These are phyloP conservation scores for Acropternis orthonyx DNA, from an alignment of 2,797 vertebrate species.

Conservation along the genomic window DNA sequence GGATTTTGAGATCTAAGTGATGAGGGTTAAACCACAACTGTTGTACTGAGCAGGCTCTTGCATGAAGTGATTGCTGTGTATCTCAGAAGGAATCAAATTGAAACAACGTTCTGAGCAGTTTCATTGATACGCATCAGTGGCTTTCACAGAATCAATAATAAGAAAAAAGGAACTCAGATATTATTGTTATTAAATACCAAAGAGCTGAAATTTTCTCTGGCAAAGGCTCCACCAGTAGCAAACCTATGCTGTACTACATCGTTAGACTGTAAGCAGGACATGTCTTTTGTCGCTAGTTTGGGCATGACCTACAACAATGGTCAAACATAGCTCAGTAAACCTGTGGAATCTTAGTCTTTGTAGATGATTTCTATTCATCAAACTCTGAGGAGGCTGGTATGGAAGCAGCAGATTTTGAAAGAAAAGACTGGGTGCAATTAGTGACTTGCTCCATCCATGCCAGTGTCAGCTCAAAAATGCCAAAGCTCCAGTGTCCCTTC, in stretches of 20 bases:
- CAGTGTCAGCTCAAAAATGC: background rate
- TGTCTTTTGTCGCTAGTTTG: background rate
- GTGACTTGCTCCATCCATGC: background rate
- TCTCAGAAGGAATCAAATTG: background rate
- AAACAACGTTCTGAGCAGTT: background rate
- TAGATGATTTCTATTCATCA: background rate
- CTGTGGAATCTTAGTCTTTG: background rate
- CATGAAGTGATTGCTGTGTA: background rate
- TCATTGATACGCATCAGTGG: background rate
- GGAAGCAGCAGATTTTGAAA: background rate
- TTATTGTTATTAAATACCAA: background rate
- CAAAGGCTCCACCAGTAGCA: background rate
- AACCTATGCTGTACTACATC: background rate
- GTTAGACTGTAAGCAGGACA: background rate
- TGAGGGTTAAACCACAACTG: background rate
- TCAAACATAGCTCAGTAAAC: background rate
- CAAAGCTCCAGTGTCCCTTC: accelerated
- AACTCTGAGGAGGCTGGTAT: background rate
- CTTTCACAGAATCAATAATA: background rate
- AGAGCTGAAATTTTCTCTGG: background rate
- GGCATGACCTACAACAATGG: background rate
- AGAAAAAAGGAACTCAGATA: background rate
- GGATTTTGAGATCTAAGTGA: background rate
- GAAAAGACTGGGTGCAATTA: background rate
- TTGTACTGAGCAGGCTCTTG: background rate